Conservation (phyloP, 2,113 vertebrate species). For the Motacilla tschutschensis region DNA sequence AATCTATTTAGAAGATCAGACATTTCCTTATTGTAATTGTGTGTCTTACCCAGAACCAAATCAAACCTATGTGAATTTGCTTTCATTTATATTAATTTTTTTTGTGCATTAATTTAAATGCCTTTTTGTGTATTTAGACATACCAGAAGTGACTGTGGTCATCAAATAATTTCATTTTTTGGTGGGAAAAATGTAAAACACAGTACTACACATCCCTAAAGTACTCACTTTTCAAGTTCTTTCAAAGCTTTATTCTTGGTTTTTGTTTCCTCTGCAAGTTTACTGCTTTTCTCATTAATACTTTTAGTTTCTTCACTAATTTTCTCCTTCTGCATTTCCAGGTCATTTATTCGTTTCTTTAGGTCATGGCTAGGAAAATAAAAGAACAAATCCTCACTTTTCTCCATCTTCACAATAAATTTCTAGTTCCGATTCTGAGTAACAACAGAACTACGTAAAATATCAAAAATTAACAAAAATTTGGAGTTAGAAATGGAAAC, state of each 20-base stretch:
- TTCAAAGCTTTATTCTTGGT: constrained; percentile 85
- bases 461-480: background rate
- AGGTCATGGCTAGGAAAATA: constrained; percentile 81
- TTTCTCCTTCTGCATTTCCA: constrained; percentile 85
- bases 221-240: constrained; percentile 87
- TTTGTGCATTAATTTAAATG: background rate
- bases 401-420: background rate
- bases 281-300: constrained; percentile 82
- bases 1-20: background rate
- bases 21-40: background rate
- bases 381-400: background rate
- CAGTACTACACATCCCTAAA: background rate
- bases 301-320: constrained; percentile 87
- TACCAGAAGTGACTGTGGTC: background rate
- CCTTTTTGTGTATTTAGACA: background rate
- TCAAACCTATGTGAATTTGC: background rate
- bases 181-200: background rate
- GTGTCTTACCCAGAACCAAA: background rate
- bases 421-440: background rate
- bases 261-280: constrained; percentile 84
- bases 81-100: background rate
- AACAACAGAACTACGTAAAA: background rate
- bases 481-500: background rate
- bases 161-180: background rate
- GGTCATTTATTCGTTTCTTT: constrained; percentile 78